phyloP scores from a whole-genome alignment of 2,888 invertebrate species.

The Torymus aiolomorphi region DNA sequence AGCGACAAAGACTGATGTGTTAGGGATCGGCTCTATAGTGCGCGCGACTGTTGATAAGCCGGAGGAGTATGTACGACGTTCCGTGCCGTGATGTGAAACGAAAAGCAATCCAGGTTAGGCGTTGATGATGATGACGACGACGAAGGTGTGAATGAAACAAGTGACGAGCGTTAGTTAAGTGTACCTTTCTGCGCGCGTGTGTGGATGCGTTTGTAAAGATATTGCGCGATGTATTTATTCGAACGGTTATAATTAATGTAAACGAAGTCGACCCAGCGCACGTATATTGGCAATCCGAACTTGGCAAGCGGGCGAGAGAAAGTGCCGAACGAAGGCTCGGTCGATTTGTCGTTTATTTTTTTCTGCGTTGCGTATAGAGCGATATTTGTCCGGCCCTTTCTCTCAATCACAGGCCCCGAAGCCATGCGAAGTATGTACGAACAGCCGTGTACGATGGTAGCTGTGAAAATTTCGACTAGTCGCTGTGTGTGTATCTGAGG shows the following conservation, averaged over 20 bases:
- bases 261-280: no score
- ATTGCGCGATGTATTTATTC: constrained; percentile 37
- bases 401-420: no score
- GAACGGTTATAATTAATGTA: constrained; percentile 27
- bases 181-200: constrained; percentile 47
- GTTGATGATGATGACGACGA: constrained; percentile 19
- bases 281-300: constrained; percentile 25
- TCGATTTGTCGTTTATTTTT: neutral
- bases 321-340: neutral
- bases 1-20: no score
- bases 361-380: neutral
- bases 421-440: no score
- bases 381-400: neutral
- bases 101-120: constrained; percentile 51
- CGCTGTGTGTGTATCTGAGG: constrained; percentile 14
- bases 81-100: constrained; percentile 54
- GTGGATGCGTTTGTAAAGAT: constrained; percentile 16
- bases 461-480: constrained; percentile 52
- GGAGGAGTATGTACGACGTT: constrained; percentile 9
- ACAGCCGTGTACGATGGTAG: neutral
- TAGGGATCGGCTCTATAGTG: no score
- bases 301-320: neutral
- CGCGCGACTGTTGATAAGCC: no score
- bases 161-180: constrained; percentile 42
- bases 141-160: neutral